Evolutionary conservation across 2,113 vertebrate species (phyloP).

Genomic region (Nyctibius bracteatus): DNA sequence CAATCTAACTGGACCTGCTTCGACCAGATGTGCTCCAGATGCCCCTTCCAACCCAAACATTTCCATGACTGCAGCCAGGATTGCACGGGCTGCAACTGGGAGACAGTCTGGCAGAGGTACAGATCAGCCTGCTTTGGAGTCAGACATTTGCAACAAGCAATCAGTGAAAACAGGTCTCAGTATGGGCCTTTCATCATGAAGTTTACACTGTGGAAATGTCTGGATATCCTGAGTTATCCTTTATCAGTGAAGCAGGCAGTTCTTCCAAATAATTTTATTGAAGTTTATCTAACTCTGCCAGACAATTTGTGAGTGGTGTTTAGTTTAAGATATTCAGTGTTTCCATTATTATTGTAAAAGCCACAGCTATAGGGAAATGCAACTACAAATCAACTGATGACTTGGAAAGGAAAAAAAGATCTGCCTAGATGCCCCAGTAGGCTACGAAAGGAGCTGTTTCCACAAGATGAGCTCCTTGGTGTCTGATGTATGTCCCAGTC

Average conservation of each 20-base stretch:
- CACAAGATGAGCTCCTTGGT: not conserved
- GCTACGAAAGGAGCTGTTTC: not conserved
- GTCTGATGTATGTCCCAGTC: not conserved
- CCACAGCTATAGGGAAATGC: not conserved
- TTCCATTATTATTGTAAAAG: not conserved
- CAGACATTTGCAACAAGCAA: not conserved
- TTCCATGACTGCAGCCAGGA: not conserved
- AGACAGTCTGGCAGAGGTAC: not conserved
- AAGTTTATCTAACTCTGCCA: not conserved
- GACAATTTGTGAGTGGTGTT: not conserved
- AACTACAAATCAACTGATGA: not conserved
- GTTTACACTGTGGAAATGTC: not conserved
- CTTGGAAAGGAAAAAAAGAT: not conserved
- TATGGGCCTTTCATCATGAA: not conserved
- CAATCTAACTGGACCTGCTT: not conserved
- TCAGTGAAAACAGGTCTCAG: not conserved
- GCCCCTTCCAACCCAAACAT: not conserved
- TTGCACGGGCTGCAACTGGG: fast-evolving
- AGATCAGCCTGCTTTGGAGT: not conserved
- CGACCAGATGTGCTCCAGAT: not conserved
- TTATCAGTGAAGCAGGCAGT: not conserved
- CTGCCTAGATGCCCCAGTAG: not conserved
- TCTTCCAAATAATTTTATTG: not conserved
- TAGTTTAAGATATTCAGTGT: not conserved
- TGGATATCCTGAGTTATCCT: not conserved